Conservation (phyloP, 2,113 vertebrate genomes). For the Caloenas nicobarica region DNA sequence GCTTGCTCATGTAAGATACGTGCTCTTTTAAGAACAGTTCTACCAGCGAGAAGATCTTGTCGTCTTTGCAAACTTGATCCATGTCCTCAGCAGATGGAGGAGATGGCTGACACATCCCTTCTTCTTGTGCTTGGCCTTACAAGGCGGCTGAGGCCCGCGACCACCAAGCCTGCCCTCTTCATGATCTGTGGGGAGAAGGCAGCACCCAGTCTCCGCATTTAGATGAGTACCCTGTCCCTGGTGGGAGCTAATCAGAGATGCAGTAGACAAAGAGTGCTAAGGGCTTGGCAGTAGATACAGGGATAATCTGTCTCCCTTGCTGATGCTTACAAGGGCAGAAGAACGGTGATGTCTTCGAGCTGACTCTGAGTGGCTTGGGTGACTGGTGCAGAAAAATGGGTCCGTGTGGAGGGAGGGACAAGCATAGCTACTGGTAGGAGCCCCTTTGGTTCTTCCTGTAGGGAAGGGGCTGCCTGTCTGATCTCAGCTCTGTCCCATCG, state of each 20-base stretch:
- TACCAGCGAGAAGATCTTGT: not conserved
- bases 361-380: not conserved
- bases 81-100: not conserved
- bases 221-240: not conserved
- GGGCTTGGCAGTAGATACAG: not conserved
- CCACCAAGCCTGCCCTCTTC: not conserved
- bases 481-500: not conserved
- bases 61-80: not conserved
- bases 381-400: not conserved
- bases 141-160: rapidly evolving
- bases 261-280: not conserved
- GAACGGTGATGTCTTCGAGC: rapidly evolving
- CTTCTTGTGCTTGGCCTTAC: not conserved
- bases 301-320: not conserved
- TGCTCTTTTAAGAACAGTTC: not conserved
- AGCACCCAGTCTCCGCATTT: not conserved
- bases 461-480: rapidly evolving
- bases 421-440: not conserved
- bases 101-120: not conserved
- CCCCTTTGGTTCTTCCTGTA: not conserved
- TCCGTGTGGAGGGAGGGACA: not conserved
- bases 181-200: not conserved
- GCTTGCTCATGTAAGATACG: not conserved
- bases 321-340: not conserved
- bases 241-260: not conserved